Conservation (phyloP, 1,140 invertebrate genomes). For the Hetaerina americana region DNA sequence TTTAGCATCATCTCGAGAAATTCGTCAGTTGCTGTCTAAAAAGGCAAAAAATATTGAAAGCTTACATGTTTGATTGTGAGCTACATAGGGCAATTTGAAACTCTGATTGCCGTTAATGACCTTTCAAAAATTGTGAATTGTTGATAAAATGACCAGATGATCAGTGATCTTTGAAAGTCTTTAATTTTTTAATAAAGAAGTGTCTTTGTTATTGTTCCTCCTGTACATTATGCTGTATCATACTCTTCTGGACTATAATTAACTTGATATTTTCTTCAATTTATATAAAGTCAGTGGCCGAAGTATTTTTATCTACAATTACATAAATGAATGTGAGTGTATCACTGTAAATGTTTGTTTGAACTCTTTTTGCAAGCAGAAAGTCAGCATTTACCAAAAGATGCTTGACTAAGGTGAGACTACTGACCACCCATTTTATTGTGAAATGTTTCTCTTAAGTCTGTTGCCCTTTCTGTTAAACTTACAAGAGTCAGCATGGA, state of each 20-base stretch:
- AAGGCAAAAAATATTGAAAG: not conserved
- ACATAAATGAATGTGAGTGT: not conserved
- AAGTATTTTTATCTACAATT: not conserved
- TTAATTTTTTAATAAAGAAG: not conserved
- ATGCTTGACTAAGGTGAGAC: not conserved
- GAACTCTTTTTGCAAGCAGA: not conserved
- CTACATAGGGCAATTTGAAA: too few relatives aligned
- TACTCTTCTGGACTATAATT: not conserved
- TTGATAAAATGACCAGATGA: not conserved
- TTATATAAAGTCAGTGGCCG: too few relatives aligned
- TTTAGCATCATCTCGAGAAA: not conserved
- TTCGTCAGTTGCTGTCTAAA: not conserved
- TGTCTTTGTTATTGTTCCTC: not conserved
- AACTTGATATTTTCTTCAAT: not conserved
- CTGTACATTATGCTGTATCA: not conserved
- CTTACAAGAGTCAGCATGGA: too few relatives aligned
- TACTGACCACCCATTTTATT: too few relatives aligned
- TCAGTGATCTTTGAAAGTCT: not conserved
- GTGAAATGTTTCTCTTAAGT: not conserved
- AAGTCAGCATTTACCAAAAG: not conserved
- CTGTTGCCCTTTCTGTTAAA: not conserved
- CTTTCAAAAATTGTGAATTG: too few relatives aligned
- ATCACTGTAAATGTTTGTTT: not conserved
- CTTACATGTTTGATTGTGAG: not conserved
- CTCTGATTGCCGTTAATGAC: too few relatives aligned